phyloP scores from a whole-genome alignment of 2,113 vertebrate genomes.

The Rhabdornis inornatus region DNA sequence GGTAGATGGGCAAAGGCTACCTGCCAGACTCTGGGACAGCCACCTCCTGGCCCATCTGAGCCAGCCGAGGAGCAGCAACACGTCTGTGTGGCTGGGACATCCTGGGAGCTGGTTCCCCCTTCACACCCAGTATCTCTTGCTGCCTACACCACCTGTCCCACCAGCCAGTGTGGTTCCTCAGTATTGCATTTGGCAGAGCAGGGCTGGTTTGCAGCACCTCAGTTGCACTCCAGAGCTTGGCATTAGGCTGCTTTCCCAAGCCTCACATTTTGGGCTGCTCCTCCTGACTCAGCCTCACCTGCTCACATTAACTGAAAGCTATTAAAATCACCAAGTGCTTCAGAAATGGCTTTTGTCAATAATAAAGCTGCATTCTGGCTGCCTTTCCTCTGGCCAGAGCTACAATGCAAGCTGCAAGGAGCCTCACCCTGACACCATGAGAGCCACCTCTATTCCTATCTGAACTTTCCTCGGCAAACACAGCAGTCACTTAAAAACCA shows the following conservation, averaged over 20 bases:
- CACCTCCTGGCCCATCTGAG: not conserved
- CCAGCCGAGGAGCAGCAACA: not conserved
- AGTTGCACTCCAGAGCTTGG: not conserved
- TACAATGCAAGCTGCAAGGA: not conserved
- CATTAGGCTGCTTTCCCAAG: not conserved
- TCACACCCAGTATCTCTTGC: not conserved
- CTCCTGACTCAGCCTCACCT: not conserved
- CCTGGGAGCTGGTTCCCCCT: rapidly evolving
- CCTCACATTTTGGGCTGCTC: not conserved
- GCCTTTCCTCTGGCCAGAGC: not conserved
- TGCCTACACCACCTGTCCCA: not conserved
- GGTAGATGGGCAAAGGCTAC: not conserved
- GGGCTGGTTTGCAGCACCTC: not conserved
- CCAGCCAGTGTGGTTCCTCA: not conserved
- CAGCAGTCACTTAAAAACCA: not conserved
- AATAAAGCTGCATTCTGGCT: not conserved
- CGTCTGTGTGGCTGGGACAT: not conserved
- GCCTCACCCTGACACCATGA: rapidly evolving
- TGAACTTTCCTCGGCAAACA: not conserved
- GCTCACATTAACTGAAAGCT: not conserved
- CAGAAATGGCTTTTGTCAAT: not conserved
- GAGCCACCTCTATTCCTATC: not conserved
- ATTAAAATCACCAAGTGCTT: not conserved
- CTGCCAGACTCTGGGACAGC: not conserved
- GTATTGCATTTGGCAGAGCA: not conserved